phyloP scores from a whole-genome alignment of 2,888 invertebrate genomes.

The Carabus problematicus region DNA sequence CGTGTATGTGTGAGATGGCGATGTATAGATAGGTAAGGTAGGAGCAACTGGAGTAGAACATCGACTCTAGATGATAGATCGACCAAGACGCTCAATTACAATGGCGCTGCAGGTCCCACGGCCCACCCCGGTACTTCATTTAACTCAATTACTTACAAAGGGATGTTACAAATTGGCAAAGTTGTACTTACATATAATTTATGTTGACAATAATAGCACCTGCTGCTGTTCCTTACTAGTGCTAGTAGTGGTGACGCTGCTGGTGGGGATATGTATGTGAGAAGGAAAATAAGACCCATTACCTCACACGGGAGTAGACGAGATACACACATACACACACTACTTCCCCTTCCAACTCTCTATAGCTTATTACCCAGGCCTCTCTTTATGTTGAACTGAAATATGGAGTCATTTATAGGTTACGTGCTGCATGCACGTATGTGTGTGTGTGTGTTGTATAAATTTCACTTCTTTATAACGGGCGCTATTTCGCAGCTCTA shows the following conservation, averaged over 20 bases:
- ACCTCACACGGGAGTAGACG: no score
- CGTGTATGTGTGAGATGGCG: no score
- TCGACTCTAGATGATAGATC: constrained; percentile 33
- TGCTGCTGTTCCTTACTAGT: constrained; percentile 19
- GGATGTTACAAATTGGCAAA: constrained; percentile 40
- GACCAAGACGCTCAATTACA: constrained; percentile 31
- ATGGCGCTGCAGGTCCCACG: constrained; percentile 16
- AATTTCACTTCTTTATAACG: constrained; percentile 26
- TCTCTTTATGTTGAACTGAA: constrained; percentile 38
- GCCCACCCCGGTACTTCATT: constrained; percentile 30
- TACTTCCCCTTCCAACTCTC: no score
- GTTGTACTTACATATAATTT: constrained; percentile 38
- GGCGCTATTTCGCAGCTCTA: constrained; percentile 10
- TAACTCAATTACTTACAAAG: constrained; percentile 39
- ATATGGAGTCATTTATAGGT: constrained; percentile 39
- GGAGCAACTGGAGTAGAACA: no score
- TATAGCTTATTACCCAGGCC: constrained; percentile 1
- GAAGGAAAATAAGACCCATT: no score
- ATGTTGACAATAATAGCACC: constrained; percentile 40
- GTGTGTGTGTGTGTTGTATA: constrained; percentile 21
- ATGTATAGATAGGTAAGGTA: no score
- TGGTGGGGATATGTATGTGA: no score
- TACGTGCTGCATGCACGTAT: constrained; percentile 13
- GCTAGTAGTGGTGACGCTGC: neutral
- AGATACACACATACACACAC: no score